Base-by-base conservation (phyloP, 1,140 invertebrate species). In the Microvelia longipes region DNA sequence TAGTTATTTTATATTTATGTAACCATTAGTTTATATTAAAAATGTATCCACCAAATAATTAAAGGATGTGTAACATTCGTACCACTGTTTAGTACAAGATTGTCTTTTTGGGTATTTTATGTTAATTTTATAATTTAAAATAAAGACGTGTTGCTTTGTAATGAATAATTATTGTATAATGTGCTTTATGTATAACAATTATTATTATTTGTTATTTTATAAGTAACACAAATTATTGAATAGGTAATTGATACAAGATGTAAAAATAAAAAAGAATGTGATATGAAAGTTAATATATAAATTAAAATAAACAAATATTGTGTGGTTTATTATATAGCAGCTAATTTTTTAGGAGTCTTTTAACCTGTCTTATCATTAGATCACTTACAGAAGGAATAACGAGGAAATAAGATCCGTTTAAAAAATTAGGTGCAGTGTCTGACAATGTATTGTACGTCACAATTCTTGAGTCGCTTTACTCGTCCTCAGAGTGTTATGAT, bases 241-340 rank as follows among this genome's bases (percentile, higher is more conserved):
- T 27, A 27, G 28, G n/a, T 26, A 66, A 28, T 25, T 27, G 11
- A 66, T 27, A 27, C 11, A 66, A 27, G 15, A 66, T 66, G 28
- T 28, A n/a, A 27, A 66, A 27, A 28, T 27, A 66, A 28, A 28
- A 66, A 28, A 66, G 26, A 28, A 28, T 26, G 28, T 66, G 65
- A 66, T 28, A 28, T 66, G 24, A 28, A 66, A 66, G 24, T 14
- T 2, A 66, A 63, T n/a, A n/a, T n/a, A 50, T 5, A 66, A 26
- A 24, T 27, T 66, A 27, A 19, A 66, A 66, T 66, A 28, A 66
- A 66, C 28, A 66, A 2, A 19, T 66, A 28, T 66, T n/a, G n/a
- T n/a, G n/a, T n/a, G n/a, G n/a, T n/a, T n/a, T n/a, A n/a, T n/a
- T n/a, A n/a, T n/a, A n/a, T n/a, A n/a, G n/a, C n/a, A n/a, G n/a